Evolutionary conservation across 1,140 invertebrate species (phyloP), one percentile per base, ranked within the genome.

Genomic region (Zeugodacus cucurbitae): DNA sequence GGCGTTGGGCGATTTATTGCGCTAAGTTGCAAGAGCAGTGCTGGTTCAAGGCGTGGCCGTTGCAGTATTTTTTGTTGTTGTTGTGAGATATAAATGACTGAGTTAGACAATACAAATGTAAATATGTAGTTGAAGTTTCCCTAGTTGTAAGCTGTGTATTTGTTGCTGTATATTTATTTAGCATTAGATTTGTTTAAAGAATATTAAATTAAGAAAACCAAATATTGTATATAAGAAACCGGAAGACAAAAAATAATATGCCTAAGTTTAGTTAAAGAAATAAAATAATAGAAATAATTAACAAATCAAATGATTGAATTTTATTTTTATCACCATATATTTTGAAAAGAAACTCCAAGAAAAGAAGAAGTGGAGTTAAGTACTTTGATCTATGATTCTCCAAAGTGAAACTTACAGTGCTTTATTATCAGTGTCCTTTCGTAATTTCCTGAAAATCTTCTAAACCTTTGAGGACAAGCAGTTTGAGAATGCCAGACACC

Each of bases 1-100:
- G 0, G 98, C 98, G 0, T 94, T 99, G 11, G 97, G 97, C 90
- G 98, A 98, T 92, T 94, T 99, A 11, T 93, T 98, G 22, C 96
- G 96, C 58, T 93, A 88, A 89, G 54, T 4, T 57, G 3, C 3
- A 82, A 82, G 74, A 48, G 22, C 34, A 37, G 32, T 37, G 32
- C 17, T 32, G 26, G 26, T 70, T 34, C 22, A 7, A 34, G 64
- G 64, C 64, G 22, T 82, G 41, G 41, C 74, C 74, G 41, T 29
- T 48, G 4, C 22, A 48, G 74, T 82, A 82, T 82, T 82, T 44
- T n/a, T 78, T 2, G 8, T 74, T 82, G 10, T 82, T 54, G 74
- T 48, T 82, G 74, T 82, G 74, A n/a, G 41, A 54, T 26, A 29
- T 41, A 82, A 82, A 48, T 82, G 74, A 82, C 74, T 82, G 74